Conservation (phyloP, 2,888 invertebrate species). For the Aradus depressus region DNA sequence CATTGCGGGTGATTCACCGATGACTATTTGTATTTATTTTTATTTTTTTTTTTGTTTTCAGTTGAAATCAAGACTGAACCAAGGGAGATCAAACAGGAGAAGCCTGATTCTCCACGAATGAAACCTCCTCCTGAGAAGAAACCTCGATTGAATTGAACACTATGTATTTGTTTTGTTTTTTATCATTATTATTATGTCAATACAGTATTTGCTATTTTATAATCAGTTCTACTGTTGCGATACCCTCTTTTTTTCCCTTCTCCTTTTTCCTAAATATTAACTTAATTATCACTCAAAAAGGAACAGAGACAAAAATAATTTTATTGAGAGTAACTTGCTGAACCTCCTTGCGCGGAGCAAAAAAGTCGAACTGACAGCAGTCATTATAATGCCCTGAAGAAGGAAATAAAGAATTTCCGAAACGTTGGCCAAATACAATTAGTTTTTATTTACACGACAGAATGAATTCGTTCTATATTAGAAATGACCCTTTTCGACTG, state of each 20-base stretch:
- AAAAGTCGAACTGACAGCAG: too few species aligned
- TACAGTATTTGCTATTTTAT: neutral
- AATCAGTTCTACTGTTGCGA: neutral
- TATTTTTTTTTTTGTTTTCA: conserved; percentile 32
- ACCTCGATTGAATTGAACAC: conserved; percentile 43
- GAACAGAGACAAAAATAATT: too few species aligned
- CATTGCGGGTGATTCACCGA: too few species aligned
- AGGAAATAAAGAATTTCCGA: too few species aligned
- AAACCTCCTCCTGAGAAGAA: conserved; percentile 84
- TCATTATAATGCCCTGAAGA: too few species aligned
- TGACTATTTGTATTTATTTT: too few species aligned
- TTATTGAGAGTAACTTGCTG: too few species aligned
- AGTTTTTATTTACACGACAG: too few species aligned
- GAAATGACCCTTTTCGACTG: too few species aligned
- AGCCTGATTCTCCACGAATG: conserved; percentile 41
- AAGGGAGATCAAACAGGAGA: conserved; percentile 29
- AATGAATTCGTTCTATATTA: too few species aligned
- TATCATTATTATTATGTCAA: neutral
- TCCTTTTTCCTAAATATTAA: neutral
- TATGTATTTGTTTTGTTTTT: neutral
- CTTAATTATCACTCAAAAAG: neutral
- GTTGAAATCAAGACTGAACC: conserved; percentile 43
- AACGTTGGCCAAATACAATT: too few species aligned
- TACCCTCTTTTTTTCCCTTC: neutral
- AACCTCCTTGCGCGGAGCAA: too few species aligned